A percentile compares a stretch with the other conserved stretches of the same genome.
These are phyloP conservation scores for Geophilus truncorum DNA, from an alignment of 2,888 invertebrate genomes.

Conservation along the genomic window DNA sequence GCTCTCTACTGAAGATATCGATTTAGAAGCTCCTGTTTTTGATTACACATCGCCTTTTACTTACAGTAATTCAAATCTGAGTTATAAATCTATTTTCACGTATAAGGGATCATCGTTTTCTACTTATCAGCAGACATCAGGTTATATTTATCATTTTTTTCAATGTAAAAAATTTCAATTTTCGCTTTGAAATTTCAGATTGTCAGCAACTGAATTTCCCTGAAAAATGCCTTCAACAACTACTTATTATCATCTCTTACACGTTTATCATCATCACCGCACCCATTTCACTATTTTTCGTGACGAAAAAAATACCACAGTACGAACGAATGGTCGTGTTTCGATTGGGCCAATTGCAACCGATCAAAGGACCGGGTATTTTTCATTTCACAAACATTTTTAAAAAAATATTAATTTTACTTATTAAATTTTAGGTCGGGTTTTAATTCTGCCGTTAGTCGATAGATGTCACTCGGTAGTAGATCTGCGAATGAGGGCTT, in stretches of 20 bases:
- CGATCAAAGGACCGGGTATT: constrained; percentile 35
- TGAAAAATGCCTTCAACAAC: background rate
- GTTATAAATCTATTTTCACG: background rate
- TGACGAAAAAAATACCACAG: constrained; percentile 19
- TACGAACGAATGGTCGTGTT: constrained; percentile 34
- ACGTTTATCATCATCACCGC: background rate
- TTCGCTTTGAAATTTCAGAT: background rate
- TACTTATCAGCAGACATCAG: background rate
- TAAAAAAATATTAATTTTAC: background rate
- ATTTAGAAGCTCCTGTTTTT: background rate
- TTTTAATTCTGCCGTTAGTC: constrained; percentile 30
- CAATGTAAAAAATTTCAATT: too few species aligned
- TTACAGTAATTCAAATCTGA: background rate
- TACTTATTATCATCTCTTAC: background rate
- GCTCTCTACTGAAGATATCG: background rate
- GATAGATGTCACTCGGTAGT: constrained; percentile 29
- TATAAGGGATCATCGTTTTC: background rate
- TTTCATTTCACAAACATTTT: background rate
- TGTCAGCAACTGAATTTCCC: background rate
- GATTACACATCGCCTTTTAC: background rate
- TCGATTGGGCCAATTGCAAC: constrained; percentile 32
- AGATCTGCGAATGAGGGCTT: constrained; percentile 33
- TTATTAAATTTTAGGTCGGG: background rate
- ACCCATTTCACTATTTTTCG: background rate
- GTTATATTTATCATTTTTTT: too few species aligned